Base-by-base conservation (phyloP, 2,888 invertebrate genomes). In the Harpagoxenus sublaevis region DNA sequence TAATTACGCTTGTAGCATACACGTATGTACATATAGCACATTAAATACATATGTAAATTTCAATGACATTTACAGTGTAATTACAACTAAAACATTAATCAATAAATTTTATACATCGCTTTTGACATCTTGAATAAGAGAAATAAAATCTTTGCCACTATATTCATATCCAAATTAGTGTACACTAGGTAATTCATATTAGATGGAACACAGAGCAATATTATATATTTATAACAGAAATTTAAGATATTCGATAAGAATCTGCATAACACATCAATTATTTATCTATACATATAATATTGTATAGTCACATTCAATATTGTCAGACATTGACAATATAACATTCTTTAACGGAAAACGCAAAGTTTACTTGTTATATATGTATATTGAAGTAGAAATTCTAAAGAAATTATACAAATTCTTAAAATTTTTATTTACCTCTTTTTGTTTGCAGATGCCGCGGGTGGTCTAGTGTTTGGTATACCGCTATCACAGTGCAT, bases 401-500 rank as follows among this genome's bases (percentile, higher is more conserved):
- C 2, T 18, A 5, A 8, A 74, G 31, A 75, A 18, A 51, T 51
- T 9, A 23, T 39, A 39, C 3, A 35, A 18, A 53, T 12, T 42
- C n/a, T 45, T 60, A 51, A 51, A 70, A 23, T 71, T 12, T 39
- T n/a, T 23, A 3, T 71, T 39, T 83, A n/a, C 15, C 15, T 45
- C 15, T 45, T 53, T 63, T 28, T 82, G 66, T 35, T 91, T 90
- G 62, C 87, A 93, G 93, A 93, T 48, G 77, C 86, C 23, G 55
- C 88, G 1, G 94, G 96, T 88, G 97, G 98, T 83, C 96, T 97
- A 90, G 97, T 98, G 82, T 99, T 99, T 93, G 98, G 98, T 10
- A 97, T 98, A 89, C 97, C 98, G 1, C 95, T 99, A 89, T 96
- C 97, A 77, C 98, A 98, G 93, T 98, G 98, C 94, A 96, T 99